Percentiles rank a stretch among this genome's conserved stretches.
Evolutionary conservation across 2,797 vertebrate species (phyloP).

Genomic region (Perodicticus potto): DNA sequence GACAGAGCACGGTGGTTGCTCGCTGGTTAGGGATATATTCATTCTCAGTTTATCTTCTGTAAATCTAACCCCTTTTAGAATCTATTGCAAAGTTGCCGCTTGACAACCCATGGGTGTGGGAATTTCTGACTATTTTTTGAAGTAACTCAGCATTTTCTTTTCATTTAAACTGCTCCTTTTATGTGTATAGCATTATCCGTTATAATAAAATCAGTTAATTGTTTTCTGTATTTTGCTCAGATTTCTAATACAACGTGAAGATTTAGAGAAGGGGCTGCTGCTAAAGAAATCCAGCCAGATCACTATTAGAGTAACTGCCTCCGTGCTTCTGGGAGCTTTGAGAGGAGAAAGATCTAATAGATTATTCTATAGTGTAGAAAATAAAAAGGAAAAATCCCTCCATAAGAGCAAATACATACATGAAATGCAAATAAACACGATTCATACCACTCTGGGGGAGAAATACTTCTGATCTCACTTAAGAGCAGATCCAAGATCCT

Average conservation of each 20-base stretch:
- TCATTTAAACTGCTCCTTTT: not conserved
- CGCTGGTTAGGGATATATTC: not conserved
- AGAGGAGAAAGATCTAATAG: not conserved
- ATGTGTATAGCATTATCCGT: not conserved
- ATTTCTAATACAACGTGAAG: conserved; percentile 37
- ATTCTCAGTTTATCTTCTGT: not conserved
- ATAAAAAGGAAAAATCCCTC: not conserved
- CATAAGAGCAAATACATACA: not conserved
- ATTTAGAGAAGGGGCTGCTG: conserved; percentile 21
- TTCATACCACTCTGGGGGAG: not conserved
- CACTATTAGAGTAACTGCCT: conserved; percentile 36
- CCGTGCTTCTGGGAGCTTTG: not conserved
- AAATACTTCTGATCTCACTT: conserved; percentile 44
- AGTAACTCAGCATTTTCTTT: not conserved
- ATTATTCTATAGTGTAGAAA: not conserved
- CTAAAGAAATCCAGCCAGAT: conserved; percentile 33
- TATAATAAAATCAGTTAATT: conserved; percentile 6
- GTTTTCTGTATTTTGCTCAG: conserved; percentile 41
- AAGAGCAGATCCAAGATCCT: not conserved
- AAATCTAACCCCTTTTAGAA: not conserved
- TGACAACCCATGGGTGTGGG: not conserved
- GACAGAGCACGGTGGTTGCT: not conserved
- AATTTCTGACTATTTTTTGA: not conserved
- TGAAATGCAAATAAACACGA: not conserved
- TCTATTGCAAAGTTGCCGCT: not conserved